Evolutionary conservation across 2,888 invertebrate species (phyloP).

Genomic region (Trilocha varians): DNA sequence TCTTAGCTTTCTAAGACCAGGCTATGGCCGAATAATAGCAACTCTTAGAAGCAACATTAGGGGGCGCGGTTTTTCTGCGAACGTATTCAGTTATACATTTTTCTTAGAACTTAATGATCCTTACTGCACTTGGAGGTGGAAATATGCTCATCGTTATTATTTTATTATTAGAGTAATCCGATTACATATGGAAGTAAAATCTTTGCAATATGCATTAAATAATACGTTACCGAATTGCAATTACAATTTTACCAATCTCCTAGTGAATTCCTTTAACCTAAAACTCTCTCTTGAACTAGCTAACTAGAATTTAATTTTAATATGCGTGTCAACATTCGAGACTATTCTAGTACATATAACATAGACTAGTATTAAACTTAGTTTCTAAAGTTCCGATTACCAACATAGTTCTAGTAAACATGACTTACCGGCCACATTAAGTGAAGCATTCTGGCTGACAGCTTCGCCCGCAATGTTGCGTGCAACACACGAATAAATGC

Average conservation of each 20-base stretch:
- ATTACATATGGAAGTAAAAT: too few species aligned
- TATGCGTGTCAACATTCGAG: too few species aligned
- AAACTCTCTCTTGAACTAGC: too few species aligned
- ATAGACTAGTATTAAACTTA: too few species aligned
- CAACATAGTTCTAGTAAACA: not conserved
- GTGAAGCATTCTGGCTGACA: constrained; percentile 92
- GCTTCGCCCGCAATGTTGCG: constrained; percentile 91
- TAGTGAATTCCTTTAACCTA: too few species aligned
- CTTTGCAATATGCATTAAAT: too few species aligned
- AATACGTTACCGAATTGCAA: too few species aligned
- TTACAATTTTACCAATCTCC: too few species aligned
- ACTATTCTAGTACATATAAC: too few species aligned
- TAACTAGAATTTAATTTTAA: too few species aligned
- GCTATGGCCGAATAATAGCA: not conserved
- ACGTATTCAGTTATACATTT: not conserved
- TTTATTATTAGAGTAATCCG: too few species aligned
- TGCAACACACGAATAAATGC: constrained; percentile 97
- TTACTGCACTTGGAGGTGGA: not conserved
- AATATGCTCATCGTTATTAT: not conserved
- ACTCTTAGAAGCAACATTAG: not conserved
- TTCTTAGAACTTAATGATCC: not conserved
- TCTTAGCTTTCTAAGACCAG: constrained; percentile 1
- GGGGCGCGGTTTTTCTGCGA: not conserved
- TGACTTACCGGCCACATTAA: constrained; percentile 91
- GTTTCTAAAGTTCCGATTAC: too few species aligned